Conservation (phyloP, 2,888 invertebrate genomes). For the Dryococelus australis region DNA sequence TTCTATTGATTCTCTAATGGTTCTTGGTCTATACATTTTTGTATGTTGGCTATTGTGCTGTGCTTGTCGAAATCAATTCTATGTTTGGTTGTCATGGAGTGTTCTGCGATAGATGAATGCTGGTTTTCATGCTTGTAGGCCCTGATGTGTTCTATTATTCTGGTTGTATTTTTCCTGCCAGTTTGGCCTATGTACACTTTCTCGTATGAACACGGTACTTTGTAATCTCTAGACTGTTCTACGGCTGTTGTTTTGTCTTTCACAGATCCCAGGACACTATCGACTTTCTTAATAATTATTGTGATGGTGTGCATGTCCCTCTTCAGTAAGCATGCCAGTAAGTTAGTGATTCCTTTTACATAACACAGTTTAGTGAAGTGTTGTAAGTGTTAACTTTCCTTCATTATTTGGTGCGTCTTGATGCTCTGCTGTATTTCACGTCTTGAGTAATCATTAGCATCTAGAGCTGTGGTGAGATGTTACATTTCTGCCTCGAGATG, state of each 20-base stretch:
- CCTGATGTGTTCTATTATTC: neutral
- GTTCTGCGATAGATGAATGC: neutral
- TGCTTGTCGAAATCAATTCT: neutral
- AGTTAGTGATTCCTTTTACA: neutral
- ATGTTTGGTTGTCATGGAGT: neutral
- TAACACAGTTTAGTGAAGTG: neutral
- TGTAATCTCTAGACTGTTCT: neutral
- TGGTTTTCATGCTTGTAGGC: neutral
- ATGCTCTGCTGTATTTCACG: neutral
- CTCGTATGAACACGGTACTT: neutral
- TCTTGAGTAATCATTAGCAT: neutral
- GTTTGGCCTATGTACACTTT: neutral
- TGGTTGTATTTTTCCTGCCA: neutral
- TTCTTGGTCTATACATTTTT: neutral
- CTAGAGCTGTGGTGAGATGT: neutral
- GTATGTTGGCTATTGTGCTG: neutral
- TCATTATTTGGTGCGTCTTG: neutral
- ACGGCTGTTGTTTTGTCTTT: neutral
- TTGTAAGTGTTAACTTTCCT: neutral
- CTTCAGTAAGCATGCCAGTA: neutral
- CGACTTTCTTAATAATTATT: neutral
- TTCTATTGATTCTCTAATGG: neutral
- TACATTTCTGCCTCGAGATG: neutral
- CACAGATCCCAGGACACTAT: neutral
- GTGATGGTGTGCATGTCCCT: neutral